Conservation (phyloP, 1,140 invertebrate genomes). For the Drosophila elegans region DNA sequence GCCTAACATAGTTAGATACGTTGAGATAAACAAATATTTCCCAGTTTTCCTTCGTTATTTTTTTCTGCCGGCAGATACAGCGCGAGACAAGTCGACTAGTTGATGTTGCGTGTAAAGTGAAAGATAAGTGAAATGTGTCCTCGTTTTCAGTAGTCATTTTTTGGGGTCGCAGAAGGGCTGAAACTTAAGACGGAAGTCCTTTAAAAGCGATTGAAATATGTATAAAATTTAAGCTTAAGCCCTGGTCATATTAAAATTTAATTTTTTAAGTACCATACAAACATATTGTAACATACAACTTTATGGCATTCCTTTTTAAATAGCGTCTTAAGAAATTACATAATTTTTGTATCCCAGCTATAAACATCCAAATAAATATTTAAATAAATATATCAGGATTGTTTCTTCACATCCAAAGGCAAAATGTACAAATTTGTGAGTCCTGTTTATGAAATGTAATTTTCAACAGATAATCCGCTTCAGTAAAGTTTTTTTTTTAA, state of each 20-base stretch:
- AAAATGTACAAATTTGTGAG: not conserved
- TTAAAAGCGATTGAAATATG: not conserved
- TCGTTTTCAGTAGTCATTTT: not conserved
- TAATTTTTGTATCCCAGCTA: no score
- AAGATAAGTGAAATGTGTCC: constrained; percentile 36
- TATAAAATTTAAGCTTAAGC: not conserved
- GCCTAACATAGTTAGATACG: constrained; percentile 67
- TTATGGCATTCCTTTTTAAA: no score
- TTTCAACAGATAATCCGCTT: constrained; percentile 6
- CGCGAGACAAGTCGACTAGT: constrained; percentile 32
- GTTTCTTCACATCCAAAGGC: no score
- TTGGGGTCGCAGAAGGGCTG: no score
- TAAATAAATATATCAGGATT: no score
- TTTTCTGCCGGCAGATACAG: constrained; percentile 25
- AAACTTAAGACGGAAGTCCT: no score
- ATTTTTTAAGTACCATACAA: no score
- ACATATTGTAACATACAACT: no score
- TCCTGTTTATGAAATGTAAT: not conserved
- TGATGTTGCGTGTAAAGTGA: constrained; percentile 46
- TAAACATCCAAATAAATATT: no score
- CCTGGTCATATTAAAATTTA: no score
- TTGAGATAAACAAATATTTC: constrained; percentile 71
- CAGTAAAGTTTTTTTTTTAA: constrained; percentile 20
- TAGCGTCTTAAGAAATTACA: no score
- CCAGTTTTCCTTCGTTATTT: constrained; percentile 17